phyloP scores from a whole-genome alignment of 1,140 invertebrate genomes.

The Procambarus clarkii region DNA sequence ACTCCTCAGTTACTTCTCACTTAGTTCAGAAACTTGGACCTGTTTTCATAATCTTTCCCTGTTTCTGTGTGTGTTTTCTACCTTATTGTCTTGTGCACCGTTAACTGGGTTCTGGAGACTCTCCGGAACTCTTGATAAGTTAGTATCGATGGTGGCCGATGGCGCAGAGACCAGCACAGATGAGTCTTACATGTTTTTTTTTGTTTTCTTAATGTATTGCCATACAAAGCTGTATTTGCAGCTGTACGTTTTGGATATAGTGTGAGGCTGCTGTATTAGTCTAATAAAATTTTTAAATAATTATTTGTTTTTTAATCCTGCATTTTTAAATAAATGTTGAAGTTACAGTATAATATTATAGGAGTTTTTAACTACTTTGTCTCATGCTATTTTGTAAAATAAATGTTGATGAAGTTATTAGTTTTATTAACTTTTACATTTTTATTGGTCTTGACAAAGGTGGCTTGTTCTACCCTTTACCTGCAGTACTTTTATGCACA shows the following conservation, averaged over 20 bases:
- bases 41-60: conserved; percentile 3
- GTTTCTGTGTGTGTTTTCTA: background rate
- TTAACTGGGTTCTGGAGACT: background rate
- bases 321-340: background rate
- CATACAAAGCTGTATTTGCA: conserved; percentile 42
- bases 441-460: too few relatives aligned
- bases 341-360: too few relatives aligned
- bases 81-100: background rate
- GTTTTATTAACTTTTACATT: too few relatives aligned
- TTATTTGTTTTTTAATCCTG: background rate
- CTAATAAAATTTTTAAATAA: conserved; percentile 25
- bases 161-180: conserved; percentile 39
- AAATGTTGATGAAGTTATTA: too few relatives aligned
- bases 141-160: conserved; percentile 14
- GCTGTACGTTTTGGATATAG: conserved; percentile 11
- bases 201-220: conserved; percentile 27
- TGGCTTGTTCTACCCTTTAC: too few relatives aligned
- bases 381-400: too few relatives aligned
- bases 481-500: too few relatives aligned
- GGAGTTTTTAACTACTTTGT: too few relatives aligned
- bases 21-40: background rate
- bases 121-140: background rate
- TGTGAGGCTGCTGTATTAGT: conserved; percentile 39
- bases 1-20: background rate
- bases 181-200: conserved; percentile 19